Conservation (phyloP, 2,797 vertebrate genomes). For the Protonibea diacanthus region DNA sequence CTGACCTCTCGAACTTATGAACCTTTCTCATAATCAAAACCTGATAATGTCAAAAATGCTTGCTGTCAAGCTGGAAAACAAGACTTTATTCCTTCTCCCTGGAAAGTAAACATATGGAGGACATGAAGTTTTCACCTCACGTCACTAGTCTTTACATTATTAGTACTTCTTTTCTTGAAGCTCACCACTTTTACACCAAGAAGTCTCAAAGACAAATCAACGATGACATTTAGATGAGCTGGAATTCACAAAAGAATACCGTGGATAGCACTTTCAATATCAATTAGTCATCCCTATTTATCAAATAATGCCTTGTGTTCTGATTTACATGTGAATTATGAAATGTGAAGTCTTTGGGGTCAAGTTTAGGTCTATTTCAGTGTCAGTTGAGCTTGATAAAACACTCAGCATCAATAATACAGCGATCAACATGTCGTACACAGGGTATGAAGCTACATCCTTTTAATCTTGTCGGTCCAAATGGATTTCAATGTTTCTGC, state of each 20-base stretch:
- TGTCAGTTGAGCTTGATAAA: slow-evolving; percentile 40
- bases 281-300: neutral
- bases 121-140: slow-evolving; percentile 3
- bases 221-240: too few species aligned
- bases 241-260: too few species aligned
- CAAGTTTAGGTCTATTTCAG: slow-evolving; percentile 57
- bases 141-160: neutral
- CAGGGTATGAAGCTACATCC: slow-evolving; percentile 42
- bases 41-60: slow-evolving; percentile 47
- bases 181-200: too few species aligned
- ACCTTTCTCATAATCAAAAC: slow-evolving; percentile 56
- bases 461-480: slow-evolving; percentile 60
- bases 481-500: slow-evolving; percentile 62
- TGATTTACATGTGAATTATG: neutral
- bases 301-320: neutral
- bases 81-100: neutral
- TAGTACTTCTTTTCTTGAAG: neutral
- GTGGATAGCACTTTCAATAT: too few species aligned
- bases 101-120: neutral
- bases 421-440: slow-evolving; percentile 66
- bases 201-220: too few species aligned
- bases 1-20: slow-evolving; percentile 58
- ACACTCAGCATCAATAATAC: slow-evolving; percentile 67
- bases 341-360: slow-evolving; percentile 16
- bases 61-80: slow-evolving; percentile 29